Evolutionary conservation across 2,797 vertebrate species (phyloP).

Genomic region (Cirrhinus molitorella): DNA sequence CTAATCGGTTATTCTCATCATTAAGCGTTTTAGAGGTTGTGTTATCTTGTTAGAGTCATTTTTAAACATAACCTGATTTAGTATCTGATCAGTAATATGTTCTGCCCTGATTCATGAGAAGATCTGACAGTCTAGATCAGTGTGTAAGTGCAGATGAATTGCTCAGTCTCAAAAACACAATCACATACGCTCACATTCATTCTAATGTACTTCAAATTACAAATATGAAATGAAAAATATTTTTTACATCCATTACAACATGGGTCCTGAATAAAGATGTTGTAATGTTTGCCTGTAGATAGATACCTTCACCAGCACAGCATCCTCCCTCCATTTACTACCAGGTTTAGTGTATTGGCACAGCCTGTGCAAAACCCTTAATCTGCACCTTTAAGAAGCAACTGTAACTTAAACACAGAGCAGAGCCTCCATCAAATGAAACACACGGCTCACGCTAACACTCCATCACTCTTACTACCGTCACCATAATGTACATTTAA

Average conservation of each 20-base stretch:
- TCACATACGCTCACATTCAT: neutral
- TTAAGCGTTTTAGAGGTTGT: neutral
- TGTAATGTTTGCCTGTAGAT: neutral
- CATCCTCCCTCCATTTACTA: neutral
- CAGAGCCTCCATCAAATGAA: neutral
- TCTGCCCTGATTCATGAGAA: neutral
- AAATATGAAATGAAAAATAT: neutral
- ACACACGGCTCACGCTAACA: neutral
- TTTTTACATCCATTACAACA: neutral
- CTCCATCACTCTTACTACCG: neutral
- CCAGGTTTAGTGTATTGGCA: neutral
- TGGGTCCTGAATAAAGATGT: neutral
- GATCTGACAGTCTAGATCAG: neutral
- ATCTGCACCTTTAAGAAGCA: neutral
- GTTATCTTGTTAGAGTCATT: neutral
- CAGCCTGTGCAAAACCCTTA: neutral
- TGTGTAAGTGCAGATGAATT: neutral
- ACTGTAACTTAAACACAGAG: neutral
- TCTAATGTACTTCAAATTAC: neutral
- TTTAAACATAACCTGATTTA: neutral
- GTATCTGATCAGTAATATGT: neutral
- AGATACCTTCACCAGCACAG: neutral
- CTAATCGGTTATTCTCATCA: neutral
- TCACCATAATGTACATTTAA: too few species aligned
- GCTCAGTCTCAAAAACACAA: neutral